Conservation (phyloP, 2,888 invertebrate species). For the Scaptomyza reducta region DNA sequence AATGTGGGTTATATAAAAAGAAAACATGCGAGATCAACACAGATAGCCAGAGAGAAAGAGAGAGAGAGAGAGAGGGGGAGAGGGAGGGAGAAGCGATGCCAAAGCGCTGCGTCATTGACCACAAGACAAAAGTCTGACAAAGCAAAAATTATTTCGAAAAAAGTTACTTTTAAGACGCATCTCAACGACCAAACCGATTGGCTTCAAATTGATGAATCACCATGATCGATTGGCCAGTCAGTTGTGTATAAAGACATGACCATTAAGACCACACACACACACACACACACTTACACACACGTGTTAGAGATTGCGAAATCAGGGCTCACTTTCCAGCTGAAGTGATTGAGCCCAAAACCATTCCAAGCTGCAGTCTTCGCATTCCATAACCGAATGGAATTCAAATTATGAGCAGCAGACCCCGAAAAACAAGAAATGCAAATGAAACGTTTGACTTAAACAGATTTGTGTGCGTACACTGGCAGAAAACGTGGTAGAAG, state of each 20-base stretch:
- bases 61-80: conserved; percentile 25
- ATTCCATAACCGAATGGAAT: conserved; percentile 12
- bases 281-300: neutral
- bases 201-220: conserved; percentile 68
- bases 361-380: conserved; percentile 15
- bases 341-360: conserved; percentile 27
- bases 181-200: conserved; percentile 45
- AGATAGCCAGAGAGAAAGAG: conserved; percentile 16
- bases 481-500: neutral
- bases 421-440: conserved; percentile 53
- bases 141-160: conserved; percentile 22
- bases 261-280: conserved; percentile 35
- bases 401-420: neutral
- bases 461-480: conserved; percentile 38
- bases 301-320: conserved; percentile 26
- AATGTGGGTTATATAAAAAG: conserved; percentile 71
- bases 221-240: conserved; percentile 28
- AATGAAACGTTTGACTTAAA: conserved; percentile 52
- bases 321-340: conserved; percentile 26
- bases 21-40: conserved; percentile 2
- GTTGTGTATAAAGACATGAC: conserved; percentile 50
- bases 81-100: conserved; percentile 1
- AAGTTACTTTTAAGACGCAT: conserved; percentile 34
- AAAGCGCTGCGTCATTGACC: conserved; percentile 72
- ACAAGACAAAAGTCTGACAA: conserved; percentile 44